Evolutionary conservation across 2,113 vertebrate genomes (phyloP), one percentile per base, ranked within the genome.

Genomic region (Erpornis zantholeuca): DNA sequence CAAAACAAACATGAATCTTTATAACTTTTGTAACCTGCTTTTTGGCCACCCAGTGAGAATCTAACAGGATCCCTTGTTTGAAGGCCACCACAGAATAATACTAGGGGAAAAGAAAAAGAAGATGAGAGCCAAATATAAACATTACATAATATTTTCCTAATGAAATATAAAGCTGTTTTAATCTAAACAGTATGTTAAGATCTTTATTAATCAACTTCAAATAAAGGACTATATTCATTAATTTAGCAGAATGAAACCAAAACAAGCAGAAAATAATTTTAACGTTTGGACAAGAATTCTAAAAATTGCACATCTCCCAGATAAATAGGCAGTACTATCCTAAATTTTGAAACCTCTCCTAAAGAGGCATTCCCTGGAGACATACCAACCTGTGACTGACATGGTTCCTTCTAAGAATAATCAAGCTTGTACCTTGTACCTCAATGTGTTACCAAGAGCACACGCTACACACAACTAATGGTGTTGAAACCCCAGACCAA

Each of bases 1-100:
- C 97, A 98, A 98, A 98, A 96, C 95, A 98, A 98, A 98, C 97
- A 98, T 44, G 91, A 96, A 92, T 91, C 96, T 97, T 97, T 96
- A 68, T 92, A 97, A 97, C 89, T 88, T 92, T 91, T 85, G 36
- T 76, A 93, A 82, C 90, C 90, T 95, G 61, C 33, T 94, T 95
- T 94, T 92, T 94, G 98, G 72, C 98, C 98, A 98, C 98, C 98
- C 98, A 98, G 76, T 42, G 88, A 97, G 97, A 97, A 87, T 97
- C 92, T 95, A 97, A 96, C 73, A 91, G 87, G 91, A 96, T 90
- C 38, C 27, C 95, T 97, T 97, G 86, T 94, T 97, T 96, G 91
- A 96, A 83, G 91, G 96, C 97, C 96, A 97, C 95, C 91, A 96
- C 64, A 92, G 96, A 95, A 96, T 53, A 90, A 35, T 88, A 92